A percentile compares a stretch with the other conserved stretches of the same genome.
Evolutionary conservation across 2,797 vertebrate species (phyloP).

Genomic region (Babyrousa celebensis): DNA sequence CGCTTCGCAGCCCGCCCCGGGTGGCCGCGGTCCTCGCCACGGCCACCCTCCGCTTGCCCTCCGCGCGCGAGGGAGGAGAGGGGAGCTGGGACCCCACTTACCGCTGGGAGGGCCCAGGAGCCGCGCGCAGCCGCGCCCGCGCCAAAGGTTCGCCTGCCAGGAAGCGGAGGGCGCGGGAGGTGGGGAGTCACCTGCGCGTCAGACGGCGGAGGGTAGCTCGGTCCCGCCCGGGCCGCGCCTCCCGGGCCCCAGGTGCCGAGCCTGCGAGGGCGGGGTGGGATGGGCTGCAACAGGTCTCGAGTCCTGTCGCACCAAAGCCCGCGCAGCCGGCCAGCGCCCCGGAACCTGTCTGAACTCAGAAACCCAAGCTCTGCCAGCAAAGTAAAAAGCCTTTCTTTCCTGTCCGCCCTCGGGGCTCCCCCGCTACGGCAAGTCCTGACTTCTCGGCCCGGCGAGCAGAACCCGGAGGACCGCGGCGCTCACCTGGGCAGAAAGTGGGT

Average conservation of each 20-base stretch:
- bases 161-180: neutral
- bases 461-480: neutral
- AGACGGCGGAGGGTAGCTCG: constrained; percentile 73
- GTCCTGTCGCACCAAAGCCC: constrained; percentile 88
- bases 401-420: neutral
- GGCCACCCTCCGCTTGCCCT: accelerated
- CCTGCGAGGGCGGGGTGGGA: constrained; percentile 93
- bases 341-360: constrained; percentile 86
- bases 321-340: constrained; percentile 72
- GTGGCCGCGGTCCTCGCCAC: neutral
- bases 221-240: constrained; percentile 81
- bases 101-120: neutral
- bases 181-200: constrained; percentile 80
- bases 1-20: neutral
- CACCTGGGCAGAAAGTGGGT: constrained; percentile 46
- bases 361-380: constrained; percentile 71
- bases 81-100: neutral
- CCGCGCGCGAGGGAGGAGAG: neutral
- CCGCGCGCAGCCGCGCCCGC: neutral
- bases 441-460: neutral
- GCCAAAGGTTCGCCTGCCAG: constrained; percentile 43
- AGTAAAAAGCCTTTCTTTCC: constrained; percentile 62
- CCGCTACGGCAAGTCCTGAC: neutral
- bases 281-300: constrained; percentile 95
- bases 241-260: constrained; percentile 81